Evolutionary conservation across 2,888 invertebrate genomes (phyloP), one percentile per base, ranked within the genome.

Genomic region (Drosophila neoperkinsi): DNA sequence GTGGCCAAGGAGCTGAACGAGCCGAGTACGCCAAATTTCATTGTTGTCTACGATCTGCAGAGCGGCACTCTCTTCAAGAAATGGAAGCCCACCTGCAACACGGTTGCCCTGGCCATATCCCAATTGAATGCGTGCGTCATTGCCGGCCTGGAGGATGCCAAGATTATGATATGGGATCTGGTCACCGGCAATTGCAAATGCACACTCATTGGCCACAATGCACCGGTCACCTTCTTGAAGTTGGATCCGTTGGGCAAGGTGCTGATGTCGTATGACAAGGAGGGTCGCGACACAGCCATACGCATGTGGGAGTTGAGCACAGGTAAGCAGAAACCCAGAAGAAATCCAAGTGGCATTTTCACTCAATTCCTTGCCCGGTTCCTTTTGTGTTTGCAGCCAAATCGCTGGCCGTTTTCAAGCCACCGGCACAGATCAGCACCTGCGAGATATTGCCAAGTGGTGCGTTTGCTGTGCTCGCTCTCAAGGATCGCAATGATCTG

Each of bases 1-100:
- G 96, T 95, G 43, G 94, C 94, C 73, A 94, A 95, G 93, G 96
- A 96, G 93, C 94, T 96, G 41, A 95, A 95, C 89, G 97, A 97
- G 91, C 96, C 96, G 1, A 95, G 96, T 67, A 95, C 96, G 71
- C 97, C 97, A 0, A 97, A 97, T 94, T 98, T 97, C 94, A 97
- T 98, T 65, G 97, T 97, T 59, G 97, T 98, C 56, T 98, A 98
- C 93, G 98, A 98, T 94, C 94, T 98, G 55, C 97, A 97, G 93
- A 97, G 97, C 76, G 98, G 98, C 62, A 97, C 97, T 0, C 93
- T 98, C 82, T 98, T 98, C 94, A 97, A 97, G 94, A 98, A 97
- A 93, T 97, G 97, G 97, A 97, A 97, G 93, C 97, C 97, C 1
- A 96, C 96, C 33, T 96, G 96, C 79, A 96, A 96, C 93, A 97